Evolutionary conservation across 2,797 vertebrate species (phyloP).

Genomic region (Choloepus didactylus): DNA sequence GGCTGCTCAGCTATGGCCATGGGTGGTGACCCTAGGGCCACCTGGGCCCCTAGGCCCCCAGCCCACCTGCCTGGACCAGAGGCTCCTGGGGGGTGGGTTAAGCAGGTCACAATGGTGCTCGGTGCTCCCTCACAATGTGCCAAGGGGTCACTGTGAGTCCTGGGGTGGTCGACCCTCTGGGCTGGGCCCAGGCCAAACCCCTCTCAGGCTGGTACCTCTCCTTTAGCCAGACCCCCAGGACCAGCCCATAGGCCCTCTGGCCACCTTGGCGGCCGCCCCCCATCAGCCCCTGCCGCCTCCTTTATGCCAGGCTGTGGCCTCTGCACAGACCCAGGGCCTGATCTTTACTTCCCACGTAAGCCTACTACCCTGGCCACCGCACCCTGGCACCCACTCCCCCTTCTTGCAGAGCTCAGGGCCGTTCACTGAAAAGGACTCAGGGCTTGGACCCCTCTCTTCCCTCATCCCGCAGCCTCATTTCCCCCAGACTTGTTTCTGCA

Average conservation of each 20-base stretch:
- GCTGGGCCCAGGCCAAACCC: background rate
- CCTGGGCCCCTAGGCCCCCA: conserved; percentile 78
- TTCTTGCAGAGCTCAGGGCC: background rate
- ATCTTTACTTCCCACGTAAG: background rate
- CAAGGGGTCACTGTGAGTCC: background rate
- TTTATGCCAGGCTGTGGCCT: background rate
- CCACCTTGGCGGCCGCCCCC: background rate
- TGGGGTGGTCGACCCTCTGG: background rate
- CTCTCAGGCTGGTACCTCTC: background rate
- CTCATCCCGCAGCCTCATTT: background rate
- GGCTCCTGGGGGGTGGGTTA: background rate
- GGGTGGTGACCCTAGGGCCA: conserved; percentile 73
- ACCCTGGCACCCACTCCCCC: background rate
- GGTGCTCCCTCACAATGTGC: conserved; percentile 74
- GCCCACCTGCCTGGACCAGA: conserved; percentile 29
- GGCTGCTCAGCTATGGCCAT: conserved; percentile 76
- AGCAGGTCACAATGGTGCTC: conserved; percentile 78
- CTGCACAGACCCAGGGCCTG: background rate
- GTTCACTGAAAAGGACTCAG: background rate
- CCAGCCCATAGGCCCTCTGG: background rate
- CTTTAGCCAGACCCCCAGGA: background rate
- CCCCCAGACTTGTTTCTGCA: background rate
- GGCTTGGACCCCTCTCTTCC: background rate
- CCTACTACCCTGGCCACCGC: background rate
- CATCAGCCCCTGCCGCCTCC: background rate